phyloP scores from a whole-genome alignment of 2,113 vertebrate species.

The Protomyctophum bolini region DNA sequence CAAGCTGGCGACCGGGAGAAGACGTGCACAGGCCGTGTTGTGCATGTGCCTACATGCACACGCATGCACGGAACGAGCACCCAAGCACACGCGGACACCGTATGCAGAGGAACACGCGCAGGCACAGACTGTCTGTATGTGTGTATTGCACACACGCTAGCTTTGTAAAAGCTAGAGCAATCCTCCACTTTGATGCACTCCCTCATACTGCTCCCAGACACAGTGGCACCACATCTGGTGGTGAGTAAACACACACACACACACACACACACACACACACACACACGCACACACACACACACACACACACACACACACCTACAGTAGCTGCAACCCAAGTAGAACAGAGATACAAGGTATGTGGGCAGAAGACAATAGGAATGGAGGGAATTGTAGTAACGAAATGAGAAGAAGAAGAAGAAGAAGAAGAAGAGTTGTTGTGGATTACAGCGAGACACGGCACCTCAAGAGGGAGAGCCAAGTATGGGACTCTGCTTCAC shows the following conservation, averaged over 20 bases:
- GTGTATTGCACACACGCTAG: no score
- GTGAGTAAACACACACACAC: background rate
- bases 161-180: no score
- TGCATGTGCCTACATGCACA: no score
- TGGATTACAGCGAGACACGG: conserved; percentile 22
- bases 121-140: no score
- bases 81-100: no score
- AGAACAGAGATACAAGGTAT: no score
- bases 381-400: background rate
- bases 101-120: no score
- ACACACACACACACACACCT: conserved; percentile 2
- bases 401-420: conserved; percentile 14
- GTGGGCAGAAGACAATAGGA: background rate
- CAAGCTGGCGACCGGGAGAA: no score
- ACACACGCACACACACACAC: background rate
- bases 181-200: no score
- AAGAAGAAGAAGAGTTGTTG: background rate
- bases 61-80: no score
- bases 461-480: conserved; percentile 7
- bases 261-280: no score
- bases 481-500: background rate
- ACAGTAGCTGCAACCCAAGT: background rate
- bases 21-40: no score
- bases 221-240: conserved; percentile 1
- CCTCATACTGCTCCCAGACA: background rate